Evolutionary conservation across 2,888 invertebrate genomes (phyloP).

Genomic region (Eugnorisma glareosa): DNA sequence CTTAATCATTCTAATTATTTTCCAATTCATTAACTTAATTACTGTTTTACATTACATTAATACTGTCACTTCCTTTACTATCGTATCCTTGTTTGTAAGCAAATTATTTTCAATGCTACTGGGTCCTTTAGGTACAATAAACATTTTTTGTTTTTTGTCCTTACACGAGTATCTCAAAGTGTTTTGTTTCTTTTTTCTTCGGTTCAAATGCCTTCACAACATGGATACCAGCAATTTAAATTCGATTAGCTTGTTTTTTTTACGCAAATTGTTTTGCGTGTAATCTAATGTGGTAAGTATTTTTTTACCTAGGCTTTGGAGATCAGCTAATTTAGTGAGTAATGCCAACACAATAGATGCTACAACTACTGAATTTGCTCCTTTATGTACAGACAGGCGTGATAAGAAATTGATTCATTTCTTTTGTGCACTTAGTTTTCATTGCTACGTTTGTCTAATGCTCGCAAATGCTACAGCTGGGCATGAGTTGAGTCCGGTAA

Average conservation of each 20-base stretch:
- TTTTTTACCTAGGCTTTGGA: slow-evolving; percentile 6
- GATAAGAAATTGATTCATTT: neutral
- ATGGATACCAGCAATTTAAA: slow-evolving; percentile 27
- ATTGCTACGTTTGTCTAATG: neutral
- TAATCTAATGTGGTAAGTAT: slow-evolving; percentile 5
- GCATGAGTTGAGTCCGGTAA: neutral
- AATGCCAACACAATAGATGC: neutral
- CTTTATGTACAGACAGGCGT: neutral
- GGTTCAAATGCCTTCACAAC: slow-evolving; percentile 18
- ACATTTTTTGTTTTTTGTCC: neutral
- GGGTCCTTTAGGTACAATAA: neutral
- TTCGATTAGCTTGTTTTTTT: slow-evolving; percentile 30
- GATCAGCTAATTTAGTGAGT: slow-evolving; percentile 18
- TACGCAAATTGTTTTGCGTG: slow-evolving; percentile 10
- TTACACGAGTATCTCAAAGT: slow-evolving; percentile 14
- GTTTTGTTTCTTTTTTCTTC: slow-evolving; percentile 27
- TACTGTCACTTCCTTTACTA: neutral
- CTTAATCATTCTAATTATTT: neutral
- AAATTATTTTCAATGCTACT: neutral
- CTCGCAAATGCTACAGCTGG: neutral
- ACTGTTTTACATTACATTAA: neutral
- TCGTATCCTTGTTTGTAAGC: neutral
- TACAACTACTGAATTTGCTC: neutral
- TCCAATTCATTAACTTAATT: neutral
- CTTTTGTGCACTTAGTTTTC: neutral